Evolutionary conservation across 2,797 vertebrate genomes (phyloP).

Genomic region (Amblyraja radiata): DNA sequence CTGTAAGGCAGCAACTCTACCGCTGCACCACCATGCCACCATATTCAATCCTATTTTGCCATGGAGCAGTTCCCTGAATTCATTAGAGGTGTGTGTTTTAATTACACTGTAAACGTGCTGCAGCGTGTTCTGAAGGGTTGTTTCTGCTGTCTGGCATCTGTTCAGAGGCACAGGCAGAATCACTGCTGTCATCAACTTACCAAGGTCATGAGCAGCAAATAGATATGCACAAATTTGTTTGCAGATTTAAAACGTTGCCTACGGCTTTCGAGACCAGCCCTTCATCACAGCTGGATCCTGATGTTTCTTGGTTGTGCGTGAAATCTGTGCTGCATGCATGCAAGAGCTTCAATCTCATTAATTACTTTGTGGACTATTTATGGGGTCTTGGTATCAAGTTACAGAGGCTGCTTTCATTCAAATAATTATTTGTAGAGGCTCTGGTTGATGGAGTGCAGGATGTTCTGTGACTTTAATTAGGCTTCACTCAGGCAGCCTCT

Average conservation of each 20-base stretch:
- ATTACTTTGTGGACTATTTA: not conserved
- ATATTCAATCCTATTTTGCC: not conserved
- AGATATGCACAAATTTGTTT: not conserved
- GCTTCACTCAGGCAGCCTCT: not conserved
- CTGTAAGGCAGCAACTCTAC: too few species aligned
- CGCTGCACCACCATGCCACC: too few species aligned
- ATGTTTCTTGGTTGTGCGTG: not conserved
- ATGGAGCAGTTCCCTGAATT: not conserved
- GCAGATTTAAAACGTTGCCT: not conserved
- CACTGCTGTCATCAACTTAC: not conserved
- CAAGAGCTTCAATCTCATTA: not conserved
- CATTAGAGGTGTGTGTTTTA: not conserved
- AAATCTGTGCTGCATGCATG: not conserved
- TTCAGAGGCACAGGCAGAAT: not conserved
- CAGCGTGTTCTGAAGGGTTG: not conserved
- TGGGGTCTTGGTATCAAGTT: not conserved
- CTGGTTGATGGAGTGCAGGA: not conserved
- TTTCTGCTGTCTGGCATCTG: not conserved
- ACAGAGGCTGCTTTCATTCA: not conserved
- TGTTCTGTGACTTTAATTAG: not conserved
- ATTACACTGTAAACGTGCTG: not conserved
- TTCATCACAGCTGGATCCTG: not conserved
- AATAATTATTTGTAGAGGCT: not conserved
- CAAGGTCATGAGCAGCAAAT: not conserved
- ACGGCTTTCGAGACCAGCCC: not conserved